phyloP scores from a whole-genome alignment of 2,888 invertebrate species.

The Branchipolynoe longqiensis region DNA sequence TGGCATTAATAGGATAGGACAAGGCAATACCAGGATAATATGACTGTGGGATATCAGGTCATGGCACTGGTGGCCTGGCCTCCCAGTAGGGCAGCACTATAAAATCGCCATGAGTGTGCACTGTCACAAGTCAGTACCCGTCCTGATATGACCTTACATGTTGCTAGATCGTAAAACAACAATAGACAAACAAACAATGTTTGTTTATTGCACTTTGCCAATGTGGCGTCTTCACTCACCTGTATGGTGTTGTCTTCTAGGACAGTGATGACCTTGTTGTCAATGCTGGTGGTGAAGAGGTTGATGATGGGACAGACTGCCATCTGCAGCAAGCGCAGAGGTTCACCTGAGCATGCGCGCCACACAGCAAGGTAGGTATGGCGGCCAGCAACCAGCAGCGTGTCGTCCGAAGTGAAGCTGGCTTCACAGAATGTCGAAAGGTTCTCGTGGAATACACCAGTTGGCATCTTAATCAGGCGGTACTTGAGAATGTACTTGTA shows the following conservation, averaged over 20 bases:
- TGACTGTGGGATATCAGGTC: too few species aligned
- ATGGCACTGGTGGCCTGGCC: too few species aligned
- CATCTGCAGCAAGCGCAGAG: constrained; percentile 74
- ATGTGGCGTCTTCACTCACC: neutral
- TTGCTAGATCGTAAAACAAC: neutral
- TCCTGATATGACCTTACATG: neutral
- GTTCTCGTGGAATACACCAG: constrained; percentile 73
- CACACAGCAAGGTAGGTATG: constrained; percentile 77
- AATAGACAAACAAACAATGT: neutral
- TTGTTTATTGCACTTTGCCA: neutral
- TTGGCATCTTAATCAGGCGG: constrained; percentile 71
- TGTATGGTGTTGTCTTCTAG: constrained; percentile 73
- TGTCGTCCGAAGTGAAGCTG: constrained; percentile 74
- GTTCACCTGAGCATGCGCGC: constrained; percentile 71
- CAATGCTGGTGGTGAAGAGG: constrained; percentile 72
- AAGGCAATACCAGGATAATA: too few species aligned
- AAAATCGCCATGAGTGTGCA: too few species aligned
- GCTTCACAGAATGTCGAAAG: constrained; percentile 74
- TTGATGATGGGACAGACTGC: constrained; percentile 72
- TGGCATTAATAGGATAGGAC: too few species aligned
- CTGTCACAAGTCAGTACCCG: too few species aligned
- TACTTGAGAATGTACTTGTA: constrained; percentile 66
- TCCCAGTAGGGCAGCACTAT: too few species aligned
- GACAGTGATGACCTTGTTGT: constrained; percentile 75
- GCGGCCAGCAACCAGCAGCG: constrained; percentile 73